phyloP scores from a whole-genome alignment of 1,140 invertebrate species.

The Formica selysi region DNA sequence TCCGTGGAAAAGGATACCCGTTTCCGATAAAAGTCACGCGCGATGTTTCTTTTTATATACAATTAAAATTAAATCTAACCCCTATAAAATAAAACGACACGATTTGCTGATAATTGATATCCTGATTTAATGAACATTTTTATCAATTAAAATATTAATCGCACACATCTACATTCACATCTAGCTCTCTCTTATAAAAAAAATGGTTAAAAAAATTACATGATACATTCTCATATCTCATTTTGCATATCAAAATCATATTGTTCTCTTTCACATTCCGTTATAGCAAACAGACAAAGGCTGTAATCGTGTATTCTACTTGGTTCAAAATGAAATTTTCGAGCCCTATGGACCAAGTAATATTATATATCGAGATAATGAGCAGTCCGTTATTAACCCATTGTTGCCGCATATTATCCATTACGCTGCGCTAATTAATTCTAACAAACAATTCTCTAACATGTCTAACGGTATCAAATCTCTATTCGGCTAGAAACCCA shows the following conservation, averaged over 20 bases:
- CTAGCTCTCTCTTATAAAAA: not conserved
- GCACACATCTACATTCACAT: too few species aligned
- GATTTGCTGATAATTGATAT: not conserved
- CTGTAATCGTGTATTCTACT: too few species aligned
- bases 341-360: not conserved
- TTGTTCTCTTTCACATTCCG: not conserved
- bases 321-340: not conserved
- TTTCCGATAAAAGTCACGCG: too few species aligned
- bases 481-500: conserved; percentile 35
- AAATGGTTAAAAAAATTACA: not conserved
- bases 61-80: not conserved
- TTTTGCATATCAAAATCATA: conserved; percentile 5
- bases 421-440: conserved; percentile 31
- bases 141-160: not conserved
- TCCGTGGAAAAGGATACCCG: too few species aligned
- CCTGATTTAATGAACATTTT: not conserved
- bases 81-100: not conserved
- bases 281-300: not conserved
- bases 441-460: conserved; percentile 35
- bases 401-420: conserved; percentile 25
- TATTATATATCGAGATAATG: not conserved
- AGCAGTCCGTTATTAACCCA: not conserved
- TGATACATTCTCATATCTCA: not conserved
- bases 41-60: not conserved
- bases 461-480: conserved; percentile 34